Percentiles rank a stretch among this genome's conserved stretches.
phyloP scores from a whole-genome alignment of 2,797 vertebrate species.

The Molossus alvarezi region DNA sequence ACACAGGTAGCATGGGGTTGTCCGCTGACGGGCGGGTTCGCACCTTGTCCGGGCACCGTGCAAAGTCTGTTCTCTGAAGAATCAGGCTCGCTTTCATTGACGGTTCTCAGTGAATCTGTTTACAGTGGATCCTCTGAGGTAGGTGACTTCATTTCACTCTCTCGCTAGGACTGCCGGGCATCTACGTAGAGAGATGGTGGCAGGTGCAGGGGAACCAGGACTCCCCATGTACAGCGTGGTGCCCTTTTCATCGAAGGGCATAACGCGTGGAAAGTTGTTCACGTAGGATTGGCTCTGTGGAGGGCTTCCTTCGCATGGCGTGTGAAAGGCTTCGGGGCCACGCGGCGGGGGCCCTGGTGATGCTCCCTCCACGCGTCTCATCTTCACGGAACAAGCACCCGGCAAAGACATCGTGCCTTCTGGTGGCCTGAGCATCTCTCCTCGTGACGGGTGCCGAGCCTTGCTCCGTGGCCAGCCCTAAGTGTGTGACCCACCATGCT shows the following conservation, averaged over 20 bases:
- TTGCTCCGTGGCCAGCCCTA: not conserved
- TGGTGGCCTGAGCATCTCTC: not conserved
- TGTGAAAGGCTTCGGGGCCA: not conserved
- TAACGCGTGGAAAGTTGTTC: not conserved
- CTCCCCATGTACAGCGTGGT: not conserved
- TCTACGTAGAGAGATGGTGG: not conserved
- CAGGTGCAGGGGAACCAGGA: not conserved
- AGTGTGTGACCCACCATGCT: not conserved
- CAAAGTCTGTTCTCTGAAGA: conserved; percentile 35
- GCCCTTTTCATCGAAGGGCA: not conserved
- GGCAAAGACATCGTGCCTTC: not conserved
- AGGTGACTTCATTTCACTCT: not conserved
- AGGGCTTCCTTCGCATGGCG: not conserved
- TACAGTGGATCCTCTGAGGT: not conserved
- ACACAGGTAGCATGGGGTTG: not conserved
- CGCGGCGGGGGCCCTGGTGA: not conserved
- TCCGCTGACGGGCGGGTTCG: not conserved
- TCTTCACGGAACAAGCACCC: not conserved
- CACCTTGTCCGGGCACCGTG: not conserved
- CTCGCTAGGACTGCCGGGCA: not conserved
- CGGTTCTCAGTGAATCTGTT: conserved; percentile 48
- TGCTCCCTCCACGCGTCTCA: not conserved
- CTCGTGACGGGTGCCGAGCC: not conserved
- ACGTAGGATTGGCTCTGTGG: not conserved
- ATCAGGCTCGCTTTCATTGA: not conserved